Evolutionary conservation across 2,113 vertebrate species (phyloP).

Genomic region (Buteo buteo): DNA sequence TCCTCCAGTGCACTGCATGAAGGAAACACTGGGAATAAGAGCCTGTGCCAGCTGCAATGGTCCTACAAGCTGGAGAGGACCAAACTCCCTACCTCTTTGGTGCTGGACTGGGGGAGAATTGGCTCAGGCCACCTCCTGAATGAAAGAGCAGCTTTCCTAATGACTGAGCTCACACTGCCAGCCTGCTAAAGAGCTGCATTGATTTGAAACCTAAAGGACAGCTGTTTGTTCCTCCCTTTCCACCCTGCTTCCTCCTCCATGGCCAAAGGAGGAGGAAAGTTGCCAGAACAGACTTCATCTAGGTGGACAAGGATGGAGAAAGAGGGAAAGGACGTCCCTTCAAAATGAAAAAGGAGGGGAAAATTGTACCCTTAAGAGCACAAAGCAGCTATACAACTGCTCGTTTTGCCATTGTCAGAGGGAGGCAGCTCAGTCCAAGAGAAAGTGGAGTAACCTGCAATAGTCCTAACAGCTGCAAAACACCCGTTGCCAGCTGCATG

Average conservation of each 20-base stretch:
- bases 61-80: neutral
- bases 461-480: neutral
- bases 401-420: neutral
- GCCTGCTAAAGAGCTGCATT: constrained; percentile 1
- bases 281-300: neutral
- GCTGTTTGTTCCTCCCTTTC: constrained; percentile 5
- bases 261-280: neutral
- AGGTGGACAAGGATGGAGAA: neutral
- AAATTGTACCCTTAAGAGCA: neutral
- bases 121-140: neutral
- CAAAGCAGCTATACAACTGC: neutral
- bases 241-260: neutral
- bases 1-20: neutral
- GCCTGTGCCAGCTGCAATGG: neutral
- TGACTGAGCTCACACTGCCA: neutral
- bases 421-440: neutral
- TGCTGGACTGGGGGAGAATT: neutral
- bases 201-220: constrained; percentile 18
- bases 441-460: constrained; percentile 15
- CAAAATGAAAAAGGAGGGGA: neutral
- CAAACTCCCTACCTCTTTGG: neutral
- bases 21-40: neutral
- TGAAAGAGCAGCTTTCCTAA: constrained; percentile 25
- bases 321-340: neutral
- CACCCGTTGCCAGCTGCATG: neutral